phyloP scores from a whole-genome alignment of 2,113 vertebrate genomes.

The Ictidomys tridecemlineatus region DNA sequence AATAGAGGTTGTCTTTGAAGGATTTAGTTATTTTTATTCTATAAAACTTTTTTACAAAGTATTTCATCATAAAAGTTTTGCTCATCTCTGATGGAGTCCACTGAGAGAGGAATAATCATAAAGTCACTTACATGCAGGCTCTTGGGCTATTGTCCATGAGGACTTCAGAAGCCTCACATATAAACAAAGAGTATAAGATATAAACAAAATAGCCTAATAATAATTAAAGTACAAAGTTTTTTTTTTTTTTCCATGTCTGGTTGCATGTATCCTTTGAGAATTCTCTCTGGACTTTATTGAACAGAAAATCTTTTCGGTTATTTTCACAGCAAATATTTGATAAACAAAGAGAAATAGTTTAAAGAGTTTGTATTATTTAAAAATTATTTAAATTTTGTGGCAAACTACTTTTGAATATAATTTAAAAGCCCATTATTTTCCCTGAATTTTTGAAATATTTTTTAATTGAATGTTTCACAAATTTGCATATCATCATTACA shows the following conservation, averaged over 20 bases:
- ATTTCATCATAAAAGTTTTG: neutral
- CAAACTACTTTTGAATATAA: neutral
- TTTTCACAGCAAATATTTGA: too few species aligned
- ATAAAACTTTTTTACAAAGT: neutral
- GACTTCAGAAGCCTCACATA: neutral
- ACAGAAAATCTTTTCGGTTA: neutral
- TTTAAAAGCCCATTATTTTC: neutral
- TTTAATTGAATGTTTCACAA: too few species aligned
- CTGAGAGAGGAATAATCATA: neutral
- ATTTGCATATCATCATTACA: too few species aligned
- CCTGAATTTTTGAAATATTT: neutral
- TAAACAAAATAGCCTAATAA: too few species aligned
- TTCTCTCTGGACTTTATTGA: neutral
- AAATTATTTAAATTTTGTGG: neutral
- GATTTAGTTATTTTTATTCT: neutral
- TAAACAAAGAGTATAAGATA: neutral
- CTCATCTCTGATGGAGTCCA: neutral
- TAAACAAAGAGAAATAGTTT: neutral
- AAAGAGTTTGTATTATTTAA: neutral
- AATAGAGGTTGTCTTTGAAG: neutral
- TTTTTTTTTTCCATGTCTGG: neutral
- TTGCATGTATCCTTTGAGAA: neutral
- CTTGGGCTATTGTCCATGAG: neutral
- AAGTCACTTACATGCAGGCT: neutral
- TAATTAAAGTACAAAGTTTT: neutral